Evolutionary conservation across 2,888 invertebrate species (phyloP), one percentile per base, ranked within the genome.

Genomic region (Tyria jacobaeae): DNA sequence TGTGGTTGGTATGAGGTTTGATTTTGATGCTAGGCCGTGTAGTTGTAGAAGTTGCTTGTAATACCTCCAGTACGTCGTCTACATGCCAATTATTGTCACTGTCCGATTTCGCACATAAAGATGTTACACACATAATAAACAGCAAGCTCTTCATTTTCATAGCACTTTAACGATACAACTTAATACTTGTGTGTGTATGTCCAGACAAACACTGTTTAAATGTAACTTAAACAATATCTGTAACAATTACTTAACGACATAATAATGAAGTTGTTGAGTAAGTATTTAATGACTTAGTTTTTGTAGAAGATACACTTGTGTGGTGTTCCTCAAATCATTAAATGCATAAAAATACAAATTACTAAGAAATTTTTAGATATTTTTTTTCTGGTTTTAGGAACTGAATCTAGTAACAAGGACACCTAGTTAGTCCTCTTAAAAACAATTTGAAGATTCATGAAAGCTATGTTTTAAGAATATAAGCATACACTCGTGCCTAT

Each of bases 1-100:
- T 25, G 35, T 31, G 50, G 31, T 27, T 14, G 3, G n/a, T 7
- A 24, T 24, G 47, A 10, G 25, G 9, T 10, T 34, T 39, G 25
- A 35, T 17, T 17, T 50, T 17, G 39, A 41, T 31, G 15, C 27
- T 34, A 34, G 61, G 53, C 34, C 47, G 6, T 24, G 35, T 15
- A 7, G 37, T 12, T 21, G 47, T 53, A 39, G 61, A 48, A 14
- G 41, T 61, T n/a, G 37, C 52, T 1, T 65, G 48, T 41, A 73
- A 58, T 21, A 73, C 47, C 21, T 70, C 63, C 14, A 70, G 60
- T 24, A 74, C 61, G 56, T 73, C 71, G n/a, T 68, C 68, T 25
- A 72, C 55, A 1, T 68, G 58, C 41, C 60, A 54, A 39, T 62
- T 41, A 10, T 59, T 55, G 1, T 56, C 27, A 64, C 61, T 66